phyloP scores from a whole-genome alignment of 1,140 invertebrate genomes.

The Listronotus oregonensis region DNA sequence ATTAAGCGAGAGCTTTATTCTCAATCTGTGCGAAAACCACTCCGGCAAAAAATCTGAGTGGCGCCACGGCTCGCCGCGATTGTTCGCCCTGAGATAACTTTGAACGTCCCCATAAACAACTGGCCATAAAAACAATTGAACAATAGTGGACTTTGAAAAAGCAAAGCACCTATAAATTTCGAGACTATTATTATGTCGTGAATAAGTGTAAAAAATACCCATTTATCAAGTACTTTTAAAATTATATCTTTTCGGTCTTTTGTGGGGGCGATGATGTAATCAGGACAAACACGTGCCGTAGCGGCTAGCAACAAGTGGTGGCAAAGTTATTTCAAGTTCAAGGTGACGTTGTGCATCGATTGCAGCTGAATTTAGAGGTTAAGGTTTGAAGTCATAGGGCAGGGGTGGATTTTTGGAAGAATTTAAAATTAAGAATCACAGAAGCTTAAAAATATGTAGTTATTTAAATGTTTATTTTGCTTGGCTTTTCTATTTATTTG shows the following conservation, averaged over 20 bases:
- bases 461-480: not conserved
- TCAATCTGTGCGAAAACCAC: not conserved
- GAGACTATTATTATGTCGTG: slow-evolving; percentile 1
- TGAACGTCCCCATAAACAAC: not conserved
- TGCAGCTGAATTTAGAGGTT: slow-evolving; percentile 28
- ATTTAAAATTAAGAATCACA: not conserved
- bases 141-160: too few species aligned
- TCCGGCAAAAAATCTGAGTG: not conserved
- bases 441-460: not conserved
- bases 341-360: slow-evolving; percentile 44
- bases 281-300: slow-evolving; percentile 27
- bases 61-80: too few species aligned
- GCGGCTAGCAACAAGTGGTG: slow-evolving; percentile 37
- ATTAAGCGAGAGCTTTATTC: not conserved
- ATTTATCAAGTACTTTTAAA: slow-evolving; percentile 13
- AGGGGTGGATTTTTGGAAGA: slow-evolving; percentile 7
- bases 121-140: not conserved
- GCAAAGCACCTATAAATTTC: not conserved
- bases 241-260: not conserved
- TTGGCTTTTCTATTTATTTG: slow-evolving; percentile 12
- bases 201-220: slow-evolving; percentile 6
- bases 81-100: too few species aligned
- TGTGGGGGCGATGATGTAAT: slow-evolving; percentile 1
- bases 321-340: slow-evolving; percentile 43
- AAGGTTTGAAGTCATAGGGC: slow-evolving; percentile 15